These are phyloP conservation scores for Syrmaticus mikado DNA, from an alignment of 2,113 vertebrate species.

Conservation along the genomic window DNA sequence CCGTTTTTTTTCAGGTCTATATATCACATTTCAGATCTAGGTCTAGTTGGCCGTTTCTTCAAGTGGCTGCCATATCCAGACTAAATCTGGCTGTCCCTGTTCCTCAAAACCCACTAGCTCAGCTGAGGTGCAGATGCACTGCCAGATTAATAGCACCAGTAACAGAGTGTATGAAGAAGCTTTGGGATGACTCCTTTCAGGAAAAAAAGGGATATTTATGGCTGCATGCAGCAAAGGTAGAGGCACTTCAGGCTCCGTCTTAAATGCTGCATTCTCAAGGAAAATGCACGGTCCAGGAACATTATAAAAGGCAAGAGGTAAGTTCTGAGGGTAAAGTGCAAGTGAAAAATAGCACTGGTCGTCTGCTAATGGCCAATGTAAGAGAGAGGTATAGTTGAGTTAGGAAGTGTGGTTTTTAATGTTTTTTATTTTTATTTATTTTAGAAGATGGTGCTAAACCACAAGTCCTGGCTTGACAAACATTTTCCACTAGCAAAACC, in stretches of 20 bases:
- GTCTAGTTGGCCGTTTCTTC: not conserved
- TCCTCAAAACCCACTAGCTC: not conserved
- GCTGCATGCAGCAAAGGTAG: not conserved
- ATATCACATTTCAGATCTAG: not conserved
- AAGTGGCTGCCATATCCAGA: not conserved
- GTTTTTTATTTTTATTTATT: not conserved
- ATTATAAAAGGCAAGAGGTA: not conserved
- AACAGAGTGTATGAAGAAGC: not conserved
- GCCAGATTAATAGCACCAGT: not conserved
- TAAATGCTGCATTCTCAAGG: not conserved
- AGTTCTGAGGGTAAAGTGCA: not conserved
- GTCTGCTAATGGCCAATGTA: not conserved
- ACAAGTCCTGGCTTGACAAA: not conserved
- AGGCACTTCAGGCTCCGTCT: not conserved
- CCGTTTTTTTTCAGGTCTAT: not conserved
- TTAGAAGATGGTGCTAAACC: constrained; percentile 20
- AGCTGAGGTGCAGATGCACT: not conserved
- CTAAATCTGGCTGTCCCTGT: not conserved
- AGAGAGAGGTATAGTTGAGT: not conserved
- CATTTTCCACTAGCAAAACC: not conserved
- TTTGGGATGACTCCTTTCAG: not conserved
- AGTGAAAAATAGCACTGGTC: not conserved
- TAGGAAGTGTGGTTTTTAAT: not conserved
- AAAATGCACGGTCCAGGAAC: not conserved
- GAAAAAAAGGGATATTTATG: not conserved